Conservation (phyloP, 2,797 vertebrate genomes). For the Luscinia megarhynchos region DNA sequence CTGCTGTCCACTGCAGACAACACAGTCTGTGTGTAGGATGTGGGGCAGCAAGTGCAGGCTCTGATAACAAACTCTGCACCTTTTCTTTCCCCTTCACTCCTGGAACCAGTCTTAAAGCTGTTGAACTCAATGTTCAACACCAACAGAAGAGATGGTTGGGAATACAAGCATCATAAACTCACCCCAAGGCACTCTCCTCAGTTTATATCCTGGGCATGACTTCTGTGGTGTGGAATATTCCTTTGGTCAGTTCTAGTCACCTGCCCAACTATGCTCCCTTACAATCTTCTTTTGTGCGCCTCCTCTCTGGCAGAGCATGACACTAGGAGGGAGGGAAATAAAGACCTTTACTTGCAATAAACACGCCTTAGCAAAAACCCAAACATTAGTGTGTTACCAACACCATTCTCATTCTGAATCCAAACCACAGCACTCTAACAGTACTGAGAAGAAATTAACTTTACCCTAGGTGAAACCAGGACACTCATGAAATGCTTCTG, state of each 20-base stretch:
- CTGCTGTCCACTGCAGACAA: no score
- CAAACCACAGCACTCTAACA: neutral
- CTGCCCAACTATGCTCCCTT: neutral
- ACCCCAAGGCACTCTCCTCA: no score
- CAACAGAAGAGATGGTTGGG: no score
- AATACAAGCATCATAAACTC: no score
- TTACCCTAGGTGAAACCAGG: neutral
- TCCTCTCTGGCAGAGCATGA: neutral
- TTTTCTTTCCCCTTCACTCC: no score
- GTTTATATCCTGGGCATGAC: neutral
- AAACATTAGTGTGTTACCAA: neutral
- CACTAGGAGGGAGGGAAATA: neutral
- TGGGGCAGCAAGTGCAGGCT: no score
- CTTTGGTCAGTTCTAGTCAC: neutral
- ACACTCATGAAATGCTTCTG: neutral
- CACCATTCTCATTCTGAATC: neutral
- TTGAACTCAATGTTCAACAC: no score
- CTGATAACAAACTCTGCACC: no score
- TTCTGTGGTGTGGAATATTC: neutral
- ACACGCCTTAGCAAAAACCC: neutral
- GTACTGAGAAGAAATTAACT: neutral
- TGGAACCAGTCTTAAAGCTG: no score
- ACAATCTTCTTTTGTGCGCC: neutral
- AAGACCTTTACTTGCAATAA: neutral
- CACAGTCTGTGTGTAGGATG: no score